phyloP scores from a whole-genome alignment of 2,113 vertebrate genomes.

The Grantiella picta region DNA sequence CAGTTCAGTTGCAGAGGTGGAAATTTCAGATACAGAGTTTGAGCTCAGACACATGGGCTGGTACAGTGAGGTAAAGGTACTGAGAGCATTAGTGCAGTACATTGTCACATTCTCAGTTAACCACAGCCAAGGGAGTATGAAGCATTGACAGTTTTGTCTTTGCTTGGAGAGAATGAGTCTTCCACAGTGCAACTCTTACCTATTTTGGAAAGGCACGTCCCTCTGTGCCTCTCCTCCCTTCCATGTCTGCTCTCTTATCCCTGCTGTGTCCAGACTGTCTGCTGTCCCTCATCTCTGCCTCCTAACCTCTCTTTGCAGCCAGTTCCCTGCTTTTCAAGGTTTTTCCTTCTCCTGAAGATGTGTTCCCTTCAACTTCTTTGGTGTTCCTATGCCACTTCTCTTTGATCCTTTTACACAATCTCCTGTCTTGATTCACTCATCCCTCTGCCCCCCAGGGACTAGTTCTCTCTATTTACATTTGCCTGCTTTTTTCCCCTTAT shows the following conservation, averaged over 20 bases:
- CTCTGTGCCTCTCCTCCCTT: not conserved
- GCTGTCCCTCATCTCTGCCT: not conserved
- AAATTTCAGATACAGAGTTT: not conserved
- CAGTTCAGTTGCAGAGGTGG: not conserved
- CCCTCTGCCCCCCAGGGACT: not conserved
- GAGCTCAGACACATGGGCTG: accelerated
- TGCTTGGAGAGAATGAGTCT: not conserved
- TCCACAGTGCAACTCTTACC: not conserved
- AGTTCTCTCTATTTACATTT: not conserved
- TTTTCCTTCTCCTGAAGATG: not conserved
- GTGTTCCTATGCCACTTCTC: not conserved
- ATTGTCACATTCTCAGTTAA: not conserved
- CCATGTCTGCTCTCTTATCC: not conserved
- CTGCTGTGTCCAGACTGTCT: not conserved
- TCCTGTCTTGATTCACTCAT: not conserved
- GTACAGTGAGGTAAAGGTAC: not conserved
- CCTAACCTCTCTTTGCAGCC: not conserved
- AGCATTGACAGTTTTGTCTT: not conserved
- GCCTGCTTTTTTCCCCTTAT: not conserved
- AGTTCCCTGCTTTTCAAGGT: not conserved
- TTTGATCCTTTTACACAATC: accelerated
- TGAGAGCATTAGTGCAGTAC: not conserved
- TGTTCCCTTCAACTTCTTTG: not conserved
- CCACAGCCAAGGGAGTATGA: not conserved
- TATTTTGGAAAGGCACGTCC: not conserved